A percentile compares a stretch with the other conserved stretches of the same genome.
These are phyloP conservation scores for Palythoa heliodiscus DNA, from an alignment of 92 coral and sea anemone species.

Conservation along the genomic window DNA sequence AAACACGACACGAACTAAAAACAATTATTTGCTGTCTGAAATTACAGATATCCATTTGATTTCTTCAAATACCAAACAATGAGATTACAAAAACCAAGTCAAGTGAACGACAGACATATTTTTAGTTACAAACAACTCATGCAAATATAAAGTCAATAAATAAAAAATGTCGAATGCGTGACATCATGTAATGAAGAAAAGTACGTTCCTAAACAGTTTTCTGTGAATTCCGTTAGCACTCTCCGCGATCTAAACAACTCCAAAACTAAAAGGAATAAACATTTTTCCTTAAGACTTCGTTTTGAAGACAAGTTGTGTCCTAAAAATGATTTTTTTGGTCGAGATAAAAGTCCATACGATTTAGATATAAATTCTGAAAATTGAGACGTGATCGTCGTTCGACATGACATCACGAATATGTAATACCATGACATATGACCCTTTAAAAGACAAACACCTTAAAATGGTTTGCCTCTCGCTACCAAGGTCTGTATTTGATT, in stretches of 20 bases:
- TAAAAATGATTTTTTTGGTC: background rate
- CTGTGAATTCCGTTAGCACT: conserved; percentile 4
- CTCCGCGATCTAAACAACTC: background rate
- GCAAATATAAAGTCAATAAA: background rate
- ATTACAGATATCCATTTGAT: background rate
- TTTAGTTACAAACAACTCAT: background rate
- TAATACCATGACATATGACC: conserved; percentile 13
- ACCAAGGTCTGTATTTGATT: conserved; percentile 17
- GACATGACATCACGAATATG: conserved; percentile 25
- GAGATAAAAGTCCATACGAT: conserved; percentile 13
- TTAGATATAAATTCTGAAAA: conserved; percentile 15
- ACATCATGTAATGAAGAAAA: conserved; percentile 4
- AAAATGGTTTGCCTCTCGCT: background rate
- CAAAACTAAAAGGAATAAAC: background rate
- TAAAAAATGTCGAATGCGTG: conserved; percentile 22
- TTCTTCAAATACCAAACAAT: background rate
- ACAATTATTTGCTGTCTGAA: background rate
- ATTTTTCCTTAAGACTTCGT: background rate
- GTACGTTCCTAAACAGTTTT: background rate
- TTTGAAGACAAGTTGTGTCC: background rate
- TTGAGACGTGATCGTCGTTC: conserved; percentile 6
- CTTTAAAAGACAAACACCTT: conserved; percentile 15
- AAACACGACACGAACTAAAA: background rate
- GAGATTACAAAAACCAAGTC: background rate
- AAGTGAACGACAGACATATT: background rate